Evolutionary conservation across 2,888 invertebrate genomes (phyloP).

Genomic region (Eilema sororculum): DNA sequence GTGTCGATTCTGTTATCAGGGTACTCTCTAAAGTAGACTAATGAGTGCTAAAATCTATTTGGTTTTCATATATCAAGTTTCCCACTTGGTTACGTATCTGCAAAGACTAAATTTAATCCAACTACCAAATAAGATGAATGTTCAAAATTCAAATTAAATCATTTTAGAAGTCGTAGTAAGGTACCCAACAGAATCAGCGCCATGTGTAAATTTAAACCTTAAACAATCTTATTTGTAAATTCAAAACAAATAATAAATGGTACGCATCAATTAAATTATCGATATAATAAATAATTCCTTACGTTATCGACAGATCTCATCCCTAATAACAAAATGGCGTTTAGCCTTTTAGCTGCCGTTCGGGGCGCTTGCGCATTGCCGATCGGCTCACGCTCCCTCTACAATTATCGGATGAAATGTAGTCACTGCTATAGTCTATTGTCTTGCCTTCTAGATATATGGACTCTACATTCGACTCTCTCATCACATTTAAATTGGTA

Average conservation of each 20-base stretch:
- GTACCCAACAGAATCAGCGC: neutral
- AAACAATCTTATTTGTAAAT: slow-evolving; percentile 33
- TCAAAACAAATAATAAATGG: slow-evolving; percentile 26
- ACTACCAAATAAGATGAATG: neutral
- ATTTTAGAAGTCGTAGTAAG: neutral
- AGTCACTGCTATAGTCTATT: slow-evolving; percentile 68
- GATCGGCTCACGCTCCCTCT: slow-evolving; percentile 65
- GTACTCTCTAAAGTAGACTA: too few relatives aligned
- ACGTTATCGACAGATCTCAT: slow-evolving; percentile 54
- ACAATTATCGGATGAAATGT: slow-evolving; percentile 78
- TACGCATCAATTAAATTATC: slow-evolving; percentile 23
- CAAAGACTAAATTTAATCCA: neutral
- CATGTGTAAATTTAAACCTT: too few relatives aligned
- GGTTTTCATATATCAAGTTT: neutral
- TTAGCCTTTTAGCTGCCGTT: slow-evolving; percentile 78
- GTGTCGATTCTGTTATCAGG: neutral
- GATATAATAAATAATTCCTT: slow-evolving; percentile 45
- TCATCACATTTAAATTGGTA: slow-evolving; percentile 52
- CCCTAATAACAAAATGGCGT: slow-evolving; percentile 70
- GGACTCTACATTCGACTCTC: slow-evolving; percentile 51
- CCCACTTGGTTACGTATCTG: neutral
- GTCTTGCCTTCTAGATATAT: slow-evolving; percentile 62
- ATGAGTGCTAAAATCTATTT: too few relatives aligned
- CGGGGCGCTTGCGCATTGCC: slow-evolving; percentile 66
- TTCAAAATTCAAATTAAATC: neutral